Evolutionary conservation across 1,140 invertebrate species (phyloP), one percentile per base, ranked within the genome.

Genomic region (Conus betulinus): DNA sequence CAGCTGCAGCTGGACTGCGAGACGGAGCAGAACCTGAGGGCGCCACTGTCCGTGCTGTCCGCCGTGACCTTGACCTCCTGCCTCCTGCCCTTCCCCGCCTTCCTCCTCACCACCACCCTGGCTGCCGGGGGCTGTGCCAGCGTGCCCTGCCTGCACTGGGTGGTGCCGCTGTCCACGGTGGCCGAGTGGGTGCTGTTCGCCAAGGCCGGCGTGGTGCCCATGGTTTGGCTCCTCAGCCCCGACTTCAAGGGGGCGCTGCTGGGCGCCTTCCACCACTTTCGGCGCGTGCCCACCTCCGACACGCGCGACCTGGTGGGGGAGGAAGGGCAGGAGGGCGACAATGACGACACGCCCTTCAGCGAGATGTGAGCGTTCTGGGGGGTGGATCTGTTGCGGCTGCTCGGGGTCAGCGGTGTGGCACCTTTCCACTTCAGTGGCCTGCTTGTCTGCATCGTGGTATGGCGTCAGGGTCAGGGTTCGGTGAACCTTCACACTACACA

Each of bases 111-210:
- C 71, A 87, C 89, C 78, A 85, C 76, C 23, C 86, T 88, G 85
- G 88, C 88, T 27, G 39, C 76, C 11, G 89, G 90, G 7, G 88
- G 84, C 39, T 91, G 90, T 55, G 23, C 81, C 13, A 85, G 74
- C 11, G 52, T 67, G 0, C 7, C 51, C 5, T 91, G 90, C 76
- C 63, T 90, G n/a, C 74, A 76, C 11, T 90, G 90, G 90, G 85
- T 88, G 23, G 74, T 88, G 23, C 89, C 90, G 10, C 84, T 91
- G 53, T 83, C 87, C 25, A 90, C 90, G 5, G 76, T 91, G 81
- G 84, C 87, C 57, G 90, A 91, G 52, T 91, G 90, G 90, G 63
- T 91, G 20, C 88, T 91, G 11, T 90, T 91, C 74, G 87, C 90
- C 71, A 91, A 91, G 63, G 89, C 90, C 23, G 90, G 90, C 13